Evolutionary conservation across 23 tunicate genomes (phyloP), one percentile per base, ranked within the genome.

Genomic region (Trididemnum clinides): DNA sequence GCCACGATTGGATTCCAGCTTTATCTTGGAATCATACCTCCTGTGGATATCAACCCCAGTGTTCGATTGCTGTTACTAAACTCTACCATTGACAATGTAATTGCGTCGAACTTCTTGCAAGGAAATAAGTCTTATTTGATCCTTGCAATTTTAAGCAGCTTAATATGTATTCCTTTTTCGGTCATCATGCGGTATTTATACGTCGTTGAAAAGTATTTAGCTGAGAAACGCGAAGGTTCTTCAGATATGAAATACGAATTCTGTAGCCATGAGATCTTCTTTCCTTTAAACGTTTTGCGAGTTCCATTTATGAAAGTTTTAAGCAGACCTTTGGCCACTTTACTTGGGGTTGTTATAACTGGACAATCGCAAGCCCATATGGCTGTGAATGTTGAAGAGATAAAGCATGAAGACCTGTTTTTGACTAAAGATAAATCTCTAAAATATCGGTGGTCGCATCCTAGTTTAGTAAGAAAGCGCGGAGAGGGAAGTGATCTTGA

Each of bases 221-320:
- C 44, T 7, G 57, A 59, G 33, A 35, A 19, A 0, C 54, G 39
- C 15, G 38, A 76, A 6, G 50, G 59, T 0, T 35, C 59, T 7
- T 28, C 21, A 29, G 50, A 82, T 30, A 33, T 51, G 37, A 19
- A 32, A 4, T 39, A 39, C 33, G 63, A 76, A 1, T 85, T 85
- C 59, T 85, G 89, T 33, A 73, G 82, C 26, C 89, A 85, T 63
- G 18, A 31, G 20, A 64, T 85, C 4, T 85, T 85, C 57, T 38
- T 28, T 37, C 38, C 36, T 20, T 7, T 31, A 5, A 50, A 75
- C 20, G 64, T 29, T 18, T 20, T 76, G 15, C 31, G 49, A 22
- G 22, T 85, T 26, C 89, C 89, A 0, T 85, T 85, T 57, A 85
- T 85, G 83, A 74, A 75, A 26, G 54, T 39, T 34, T 26, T 85